Conservation (phyloP, 1,140 invertebrate species). For the Pogonus chalceus region DNA sequence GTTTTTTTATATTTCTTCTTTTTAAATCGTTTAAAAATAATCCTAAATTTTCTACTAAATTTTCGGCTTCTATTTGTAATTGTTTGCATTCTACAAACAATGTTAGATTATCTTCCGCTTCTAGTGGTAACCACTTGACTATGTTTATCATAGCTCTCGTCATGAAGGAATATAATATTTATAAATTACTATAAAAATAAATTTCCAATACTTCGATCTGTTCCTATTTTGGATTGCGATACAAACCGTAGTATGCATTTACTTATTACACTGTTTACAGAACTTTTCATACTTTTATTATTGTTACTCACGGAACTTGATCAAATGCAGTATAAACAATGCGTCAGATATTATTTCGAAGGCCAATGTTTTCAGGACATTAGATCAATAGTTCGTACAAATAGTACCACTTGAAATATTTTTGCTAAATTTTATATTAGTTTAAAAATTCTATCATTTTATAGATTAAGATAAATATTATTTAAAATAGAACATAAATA, state of each 20-base stretch:
- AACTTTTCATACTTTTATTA: background rate
- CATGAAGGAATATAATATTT: background rate
- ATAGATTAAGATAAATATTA: no score
- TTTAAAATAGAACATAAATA: no score
- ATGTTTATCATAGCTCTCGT: conserved; percentile 18
- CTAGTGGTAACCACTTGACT: conserved; percentile 29
- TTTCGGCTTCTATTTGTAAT: conserved; percentile 19
- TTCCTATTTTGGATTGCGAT: background rate
- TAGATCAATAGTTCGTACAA: background rate
- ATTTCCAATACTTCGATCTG: background rate
- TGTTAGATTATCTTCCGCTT: conserved; percentile 20
- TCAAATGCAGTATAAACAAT: conserved; percentile 2
- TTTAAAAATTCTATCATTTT: no score
- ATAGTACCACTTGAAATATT: background rate
- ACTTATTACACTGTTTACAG: background rate
- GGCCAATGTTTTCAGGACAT: conserved; percentile 5
- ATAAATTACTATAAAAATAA: background rate
- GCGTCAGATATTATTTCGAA: conserved; percentile 2
- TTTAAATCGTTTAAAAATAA: conserved; percentile 18
- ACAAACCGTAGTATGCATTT: background rate
- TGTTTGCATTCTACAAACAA: conserved; percentile 22
- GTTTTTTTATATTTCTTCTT: conserved; percentile 16
- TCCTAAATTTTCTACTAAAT: conserved; percentile 17
- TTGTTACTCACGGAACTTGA: background rate
- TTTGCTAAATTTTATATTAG: no score